Base-by-base conservation (phyloP, 2,113 vertebrate genomes). In the Nasalis larvatus region DNA sequence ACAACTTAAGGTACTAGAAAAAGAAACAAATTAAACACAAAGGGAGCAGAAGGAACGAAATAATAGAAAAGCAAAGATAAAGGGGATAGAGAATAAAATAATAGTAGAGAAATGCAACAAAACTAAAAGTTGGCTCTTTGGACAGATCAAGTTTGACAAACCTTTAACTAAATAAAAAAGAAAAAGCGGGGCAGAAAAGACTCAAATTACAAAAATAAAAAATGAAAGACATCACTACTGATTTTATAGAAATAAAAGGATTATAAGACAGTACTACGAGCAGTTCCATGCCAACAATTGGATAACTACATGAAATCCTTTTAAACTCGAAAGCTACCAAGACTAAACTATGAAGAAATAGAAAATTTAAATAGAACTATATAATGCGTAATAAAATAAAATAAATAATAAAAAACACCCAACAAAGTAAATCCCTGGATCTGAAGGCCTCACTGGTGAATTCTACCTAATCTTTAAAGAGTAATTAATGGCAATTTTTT, bases 111-210 rank as follows among this genome's bases (percentile, higher is more conserved):
- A 68, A 68, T 14, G 32, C 66, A 68, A 68, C 32, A 8, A 68
- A 35, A 68, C 14, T 16, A 35, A 35, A 68, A 68, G 30, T 32
- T 68, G 32, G 32, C 30, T 68, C 66, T 68, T 68, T 35, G 32
- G 6, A 18, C 1, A 68, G 66, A 68, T 68, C 13, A 68, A 17
- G 32, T 35, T 35, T 35, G 30, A 68, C 32, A 68, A 35, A 68
- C 14, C 6, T 68, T 68, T 35, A 68, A 16, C 66, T 68, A 69
- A n/a, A n/a, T 37, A 8, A 69, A 69, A 18, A n/a, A n/a, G 68
- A 69, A n/a, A 69, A n/a, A 69, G 16, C 0, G 0, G 16, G 3
- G 0, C 16, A 69, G 32, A n/a, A 17, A 68, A 68, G 6, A 17
- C 66, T 68, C 66, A 68, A 68, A n/a, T 68, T 35, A 18, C 14